Conservation (phyloP, 2,797 vertebrate species). For the Sebastes vulpes region DNA sequence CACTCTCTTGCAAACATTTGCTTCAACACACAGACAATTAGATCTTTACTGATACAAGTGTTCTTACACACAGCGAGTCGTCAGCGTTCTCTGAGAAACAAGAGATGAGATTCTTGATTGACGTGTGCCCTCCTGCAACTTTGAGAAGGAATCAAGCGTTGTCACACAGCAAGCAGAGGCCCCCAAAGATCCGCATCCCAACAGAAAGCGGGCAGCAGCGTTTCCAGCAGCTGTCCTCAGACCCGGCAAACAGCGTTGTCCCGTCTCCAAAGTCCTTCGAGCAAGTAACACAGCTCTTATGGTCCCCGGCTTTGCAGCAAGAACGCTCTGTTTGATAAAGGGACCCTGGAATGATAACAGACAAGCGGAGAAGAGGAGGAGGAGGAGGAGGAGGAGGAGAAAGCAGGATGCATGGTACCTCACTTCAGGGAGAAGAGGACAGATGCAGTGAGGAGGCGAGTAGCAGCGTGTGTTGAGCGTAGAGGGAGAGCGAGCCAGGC, state of each 20-base stretch:
- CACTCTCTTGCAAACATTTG: slow-evolving; percentile 6
- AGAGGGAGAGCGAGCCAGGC: slow-evolving; percentile 50
- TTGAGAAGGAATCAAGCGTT: slow-evolving; percentile 43
- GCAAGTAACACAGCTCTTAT: slow-evolving; percentile 43
- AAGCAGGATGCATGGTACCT: slow-evolving; percentile 76
- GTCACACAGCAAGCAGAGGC: slow-evolving; percentile 38
- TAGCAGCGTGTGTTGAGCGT: slow-evolving; percentile 51
- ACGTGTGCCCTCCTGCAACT: slow-evolving; percentile 53
- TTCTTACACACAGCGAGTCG: slow-evolving; percentile 60
- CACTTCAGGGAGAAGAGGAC: slow-evolving; percentile 71
- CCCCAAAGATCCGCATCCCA: slow-evolving; percentile 51
- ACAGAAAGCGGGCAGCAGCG: slow-evolving; percentile 7
- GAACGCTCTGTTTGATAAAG: slow-evolving; percentile 51
- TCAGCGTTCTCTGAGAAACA: slow-evolving; percentile 27
- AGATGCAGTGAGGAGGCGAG: slow-evolving; percentile 76
- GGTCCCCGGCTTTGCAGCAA: slow-evolving; percentile 59
- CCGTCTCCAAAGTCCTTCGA: slow-evolving; percentile 69
- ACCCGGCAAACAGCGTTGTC: slow-evolving; percentile 41
- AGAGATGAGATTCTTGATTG: slow-evolving; percentile 21
- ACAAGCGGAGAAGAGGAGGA: slow-evolving; percentile 39
- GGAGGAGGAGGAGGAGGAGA: slow-evolving; percentile 21
- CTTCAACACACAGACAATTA: neutral
- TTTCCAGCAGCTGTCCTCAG: slow-evolving; percentile 50
- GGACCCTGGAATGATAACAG: slow-evolving; percentile 43
- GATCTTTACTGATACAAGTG: slow-evolving; percentile 20